Conservation (phyloP, 2,888 invertebrate species). For the Caradrina clavipalpis region DNA sequence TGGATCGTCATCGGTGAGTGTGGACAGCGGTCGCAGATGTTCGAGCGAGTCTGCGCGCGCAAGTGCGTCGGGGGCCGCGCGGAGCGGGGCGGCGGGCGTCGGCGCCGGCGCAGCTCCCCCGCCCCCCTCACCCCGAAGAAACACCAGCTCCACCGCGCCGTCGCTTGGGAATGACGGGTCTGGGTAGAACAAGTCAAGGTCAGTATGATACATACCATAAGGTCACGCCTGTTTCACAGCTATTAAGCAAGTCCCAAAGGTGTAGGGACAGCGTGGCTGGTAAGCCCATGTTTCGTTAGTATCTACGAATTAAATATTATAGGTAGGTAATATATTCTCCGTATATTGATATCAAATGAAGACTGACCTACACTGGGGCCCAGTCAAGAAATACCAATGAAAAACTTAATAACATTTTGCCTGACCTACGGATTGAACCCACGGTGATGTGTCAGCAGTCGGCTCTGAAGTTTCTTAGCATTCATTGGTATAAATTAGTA, state of each 20-base stretch:
- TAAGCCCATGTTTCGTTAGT: no score
- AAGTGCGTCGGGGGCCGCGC: slow-evolving; percentile 93
- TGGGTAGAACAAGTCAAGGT: slow-evolving; percentile 71
- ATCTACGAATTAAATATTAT: not conserved
- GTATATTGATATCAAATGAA: not conserved
- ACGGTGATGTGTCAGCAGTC: not conserved
- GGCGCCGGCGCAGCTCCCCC: slow-evolving; percentile 92
- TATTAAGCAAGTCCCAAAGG: not conserved
- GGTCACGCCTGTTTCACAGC: not conserved
- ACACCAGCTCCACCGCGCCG: slow-evolving; percentile 96
- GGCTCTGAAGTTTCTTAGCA: no score
- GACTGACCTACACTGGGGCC: no score
- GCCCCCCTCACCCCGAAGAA: slow-evolving; percentile 91
- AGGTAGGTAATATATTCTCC: no score
- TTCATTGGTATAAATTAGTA: not conserved
- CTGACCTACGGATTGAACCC: not conserved
- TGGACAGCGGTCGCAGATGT: slow-evolving; percentile 86
- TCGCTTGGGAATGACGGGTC: slow-evolving; percentile 96
- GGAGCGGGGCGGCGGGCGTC: slow-evolving; percentile 93
- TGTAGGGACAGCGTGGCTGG: not conserved
- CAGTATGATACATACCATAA: not conserved
- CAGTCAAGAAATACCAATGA: not conserved
- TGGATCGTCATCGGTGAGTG: slow-evolving; percentile 86
- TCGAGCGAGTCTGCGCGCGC: slow-evolving; percentile 95
- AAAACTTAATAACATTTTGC: not conserved